Base-by-base conservation (phyloP, 1,140 invertebrate genomes). In the Oreohelix idahoensis region DNA sequence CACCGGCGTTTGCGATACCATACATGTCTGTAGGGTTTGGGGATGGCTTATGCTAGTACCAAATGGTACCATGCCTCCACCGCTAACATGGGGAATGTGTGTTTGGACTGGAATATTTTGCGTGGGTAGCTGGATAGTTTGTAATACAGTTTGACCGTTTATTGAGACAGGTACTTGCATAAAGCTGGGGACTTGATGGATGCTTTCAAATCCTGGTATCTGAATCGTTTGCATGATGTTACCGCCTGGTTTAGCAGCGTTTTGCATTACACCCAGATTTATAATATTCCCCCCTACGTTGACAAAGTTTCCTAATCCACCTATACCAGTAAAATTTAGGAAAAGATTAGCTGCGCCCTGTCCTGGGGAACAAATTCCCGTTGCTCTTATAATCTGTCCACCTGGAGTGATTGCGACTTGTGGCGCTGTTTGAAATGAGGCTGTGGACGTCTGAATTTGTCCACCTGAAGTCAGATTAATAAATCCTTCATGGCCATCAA, bases 401-500 rank as follows among this genome's bases (percentile, higher is more conserved):
- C 92, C 92, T 15, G 94, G 94, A 15, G 94, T 93, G 11, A 94
- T 90, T 45, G 94, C 63, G 92, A 90, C 82, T 29, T 77, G 82
- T 49, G 84, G 87, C 39, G 81, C 84, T 20, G 36, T 71, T 20
- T 69, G 66, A 0, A 95, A 39, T 83, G 70, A 87, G 93, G 93
- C 89, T 92, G 94, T 23, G 81, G 89, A 77, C 82, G 88, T 75
- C 20, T 70, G 76, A 49, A 70, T 78, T 42, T 84, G 83, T 35
- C 69, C 73, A 77, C 81, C 78, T 36, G 90, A 89, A 20, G 89
- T 87, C 15, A 96, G 97, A 89, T 97, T 96, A 91, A 98, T 96
- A 36, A 98, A 94, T 0, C 97, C 96, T 90, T 98, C 97, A 89
- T 98, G 97, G 0, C 97, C 97, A 92, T 98, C 97, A 11, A 98